These are phyloP conservation scores for Phalloptychus januarius DNA, from an alignment of 2,797 vertebrate genomes.

Conservation along the genomic window DNA sequence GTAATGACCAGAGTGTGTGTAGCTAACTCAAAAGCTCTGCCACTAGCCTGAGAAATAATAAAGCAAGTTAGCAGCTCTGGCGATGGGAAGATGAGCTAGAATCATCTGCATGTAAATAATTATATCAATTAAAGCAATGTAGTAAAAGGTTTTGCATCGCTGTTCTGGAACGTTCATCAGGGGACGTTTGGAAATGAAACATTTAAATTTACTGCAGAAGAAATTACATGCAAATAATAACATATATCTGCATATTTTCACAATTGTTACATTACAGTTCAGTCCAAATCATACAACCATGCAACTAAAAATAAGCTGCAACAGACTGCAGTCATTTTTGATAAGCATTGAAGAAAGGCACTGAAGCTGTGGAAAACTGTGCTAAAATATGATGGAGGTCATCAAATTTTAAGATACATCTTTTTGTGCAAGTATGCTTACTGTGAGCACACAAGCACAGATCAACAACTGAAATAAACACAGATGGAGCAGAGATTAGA, in stretches of 20 bases:
- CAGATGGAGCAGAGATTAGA: conserved; percentile 5
- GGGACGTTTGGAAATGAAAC: neutral
- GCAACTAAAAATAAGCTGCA: neutral
- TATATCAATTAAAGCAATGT: neutral
- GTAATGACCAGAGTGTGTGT: conserved; percentile 11
- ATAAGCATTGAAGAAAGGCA: neutral
- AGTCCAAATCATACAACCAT: neutral
- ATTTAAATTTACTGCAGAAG: neutral
- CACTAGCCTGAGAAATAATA: conserved; percentile 25
- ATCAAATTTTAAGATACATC: neutral
- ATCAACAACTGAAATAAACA: conserved; percentile 2
- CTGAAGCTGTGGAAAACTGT: neutral
- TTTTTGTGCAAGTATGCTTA: conserved; percentile 2
- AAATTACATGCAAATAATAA: neutral
- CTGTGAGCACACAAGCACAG: neutral
- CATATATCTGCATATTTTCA: neutral
- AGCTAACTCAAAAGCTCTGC: conserved; percentile 18
- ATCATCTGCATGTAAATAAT: conserved; percentile 13
- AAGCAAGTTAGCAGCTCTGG: conserved; percentile 25
- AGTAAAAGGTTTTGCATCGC: neutral
- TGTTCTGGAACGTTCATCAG: neutral
- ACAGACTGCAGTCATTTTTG: neutral
- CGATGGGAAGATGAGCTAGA: conserved; percentile 44
- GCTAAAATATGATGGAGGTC: neutral
- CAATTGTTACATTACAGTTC: neutral